Evolutionary conservation across 2,113 vertebrate genomes (phyloP).

Genomic region (Grus americana): DNA sequence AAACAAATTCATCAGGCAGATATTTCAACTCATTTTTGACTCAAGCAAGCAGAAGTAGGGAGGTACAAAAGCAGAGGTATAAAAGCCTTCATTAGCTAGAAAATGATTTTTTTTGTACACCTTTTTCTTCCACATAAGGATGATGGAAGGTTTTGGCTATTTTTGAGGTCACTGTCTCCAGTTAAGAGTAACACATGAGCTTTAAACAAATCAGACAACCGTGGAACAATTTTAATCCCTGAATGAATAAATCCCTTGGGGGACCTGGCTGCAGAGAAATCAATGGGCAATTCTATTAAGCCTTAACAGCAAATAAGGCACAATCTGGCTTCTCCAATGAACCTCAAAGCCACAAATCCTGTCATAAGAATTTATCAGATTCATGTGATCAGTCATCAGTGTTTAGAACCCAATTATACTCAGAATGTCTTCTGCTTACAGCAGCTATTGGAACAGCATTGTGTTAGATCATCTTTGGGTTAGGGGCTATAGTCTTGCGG

Average conservation of each 20-base stretch:
- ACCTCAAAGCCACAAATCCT: constrained; percentile 44
- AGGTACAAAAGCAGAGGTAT: background rate
- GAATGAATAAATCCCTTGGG: constrained; percentile 39
- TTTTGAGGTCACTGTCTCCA: constrained; percentile 36
- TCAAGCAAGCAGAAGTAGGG: background rate
- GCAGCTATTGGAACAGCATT: background rate
- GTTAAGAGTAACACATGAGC: constrained; percentile 28
- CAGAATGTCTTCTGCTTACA: constrained; percentile 6
- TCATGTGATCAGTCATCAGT: background rate
- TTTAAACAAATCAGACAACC: constrained; percentile 43
- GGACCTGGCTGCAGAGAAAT: background rate
- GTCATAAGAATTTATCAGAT: constrained; percentile 54
- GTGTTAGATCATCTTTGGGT: background rate
- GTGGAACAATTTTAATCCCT: constrained; percentile 58
- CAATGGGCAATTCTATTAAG: constrained; percentile 47
- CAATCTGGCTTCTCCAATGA: constrained; percentile 48
- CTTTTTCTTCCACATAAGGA: constrained; percentile 1
- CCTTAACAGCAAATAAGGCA: constrained; percentile 53
- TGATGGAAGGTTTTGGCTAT: background rate
- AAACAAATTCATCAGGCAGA: constrained; percentile 57
- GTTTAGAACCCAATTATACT: background rate
- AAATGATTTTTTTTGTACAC: background rate
- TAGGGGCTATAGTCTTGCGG: background rate
- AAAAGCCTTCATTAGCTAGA: background rate
- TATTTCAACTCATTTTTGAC: constrained; percentile 54